Evolutionary conservation across 2,113 vertebrate genomes (phyloP).

Genomic region (Kobus ellipsiprymnus): DNA sequence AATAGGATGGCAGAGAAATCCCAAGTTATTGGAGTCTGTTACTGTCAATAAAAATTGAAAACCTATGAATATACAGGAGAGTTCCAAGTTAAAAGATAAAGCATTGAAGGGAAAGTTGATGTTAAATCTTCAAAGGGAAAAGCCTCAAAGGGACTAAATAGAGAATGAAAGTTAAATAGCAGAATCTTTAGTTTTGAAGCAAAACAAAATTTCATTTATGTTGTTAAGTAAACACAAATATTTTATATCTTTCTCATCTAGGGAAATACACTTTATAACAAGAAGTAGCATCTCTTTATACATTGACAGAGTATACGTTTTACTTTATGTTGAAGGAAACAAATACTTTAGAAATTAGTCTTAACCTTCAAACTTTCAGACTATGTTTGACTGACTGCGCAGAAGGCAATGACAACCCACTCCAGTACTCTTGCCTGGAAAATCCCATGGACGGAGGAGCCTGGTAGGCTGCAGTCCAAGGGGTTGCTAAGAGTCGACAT

Average conservation of each 20-base stretch:
- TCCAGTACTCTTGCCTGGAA: background rate
- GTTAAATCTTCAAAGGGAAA: background rate
- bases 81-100: background rate
- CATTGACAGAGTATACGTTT: background rate
- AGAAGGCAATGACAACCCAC: background rate
- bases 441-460: background rate
- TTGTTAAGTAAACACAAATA: background rate
- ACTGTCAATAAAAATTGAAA: background rate
- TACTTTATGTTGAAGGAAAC: background rate
- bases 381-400: fast-evolving
- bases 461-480: background rate
- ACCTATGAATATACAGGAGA: background rate
- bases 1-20: background rate
- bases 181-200: background rate
- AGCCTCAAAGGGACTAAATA: background rate
- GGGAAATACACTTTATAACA: background rate
- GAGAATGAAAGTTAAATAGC: background rate
- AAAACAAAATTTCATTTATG: background rate
- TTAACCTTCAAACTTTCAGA: background rate
- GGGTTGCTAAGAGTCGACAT: background rate
- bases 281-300: background rate
- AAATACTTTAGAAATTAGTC: background rate
- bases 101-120: background rate
- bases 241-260: background rate
- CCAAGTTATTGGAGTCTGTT: background rate